Base-by-base conservation (phyloP, 2,797 vertebrate genomes). In the Phaenicophaeus curvirostris region DNA sequence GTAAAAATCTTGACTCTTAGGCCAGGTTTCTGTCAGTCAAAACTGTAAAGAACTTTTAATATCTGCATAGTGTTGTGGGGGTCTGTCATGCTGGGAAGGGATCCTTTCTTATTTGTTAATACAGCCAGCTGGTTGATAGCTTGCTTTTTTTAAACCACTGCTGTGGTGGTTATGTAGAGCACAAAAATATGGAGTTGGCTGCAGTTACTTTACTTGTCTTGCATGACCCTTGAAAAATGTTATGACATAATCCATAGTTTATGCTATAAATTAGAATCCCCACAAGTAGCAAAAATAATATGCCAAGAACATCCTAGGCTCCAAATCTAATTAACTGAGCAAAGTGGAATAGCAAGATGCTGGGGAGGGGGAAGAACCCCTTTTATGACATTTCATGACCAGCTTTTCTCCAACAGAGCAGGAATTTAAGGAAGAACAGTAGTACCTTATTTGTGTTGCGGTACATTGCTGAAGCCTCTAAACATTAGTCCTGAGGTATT, bases 21-120 rank as follows among this genome's bases (percentile, higher is more conserved):
- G 85, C 94, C 89, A 81, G 62, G 42, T 78, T 94, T 89, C 76
- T 93, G 79, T 91, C 89, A 84, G 19, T 94, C 85, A 67, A 50
- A 85, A 39, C 50, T 54, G 41, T 19, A 6, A 71, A 94, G 57
- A 72, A 69, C 69, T 93, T 92, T 95, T 84, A 78, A 42, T 83
- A 66, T 72, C 68, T 61, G 41, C n/a, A 33, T 4, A 12, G 72
- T 39, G 61, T 54, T 2, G 5, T 37, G 65, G 55, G 35, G n/a
- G 44, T 44, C 65, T 80, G 72, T 85, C 7, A 12, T n/a, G 57
- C 79, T 72, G 65, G 54, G 37, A 81, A 66, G 48, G 53, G 54
- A 68, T 80, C 57, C 65, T 57, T 74, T 90, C 62, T 39, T 59
- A 17, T 35, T 71, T 75, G 55, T 51, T 89, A 62, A 14, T 31